phyloP scores from a whole-genome alignment of 2,888 invertebrate species.

The Dusona sp. region DNA sequence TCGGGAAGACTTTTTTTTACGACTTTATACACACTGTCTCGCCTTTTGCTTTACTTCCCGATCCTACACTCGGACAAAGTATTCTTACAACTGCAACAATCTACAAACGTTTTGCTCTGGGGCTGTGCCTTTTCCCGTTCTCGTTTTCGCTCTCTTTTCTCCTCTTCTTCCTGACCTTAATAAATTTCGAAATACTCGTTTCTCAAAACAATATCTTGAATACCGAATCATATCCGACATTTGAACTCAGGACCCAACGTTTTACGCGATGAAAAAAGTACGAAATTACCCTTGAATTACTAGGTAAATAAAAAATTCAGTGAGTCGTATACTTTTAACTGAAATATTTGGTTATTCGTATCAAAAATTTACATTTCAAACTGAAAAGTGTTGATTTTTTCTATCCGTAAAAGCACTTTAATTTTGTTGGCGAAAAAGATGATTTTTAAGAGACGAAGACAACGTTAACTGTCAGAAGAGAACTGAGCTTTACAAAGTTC shows the following conservation, averaged over 20 bases:
- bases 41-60: slow-evolving; percentile 52
- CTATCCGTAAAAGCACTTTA: too few species aligned
- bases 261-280: too few species aligned
- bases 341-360: too few species aligned
- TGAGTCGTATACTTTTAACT: too few species aligned
- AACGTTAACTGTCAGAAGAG: slow-evolving; percentile 47
- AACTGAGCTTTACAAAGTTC: slow-evolving; percentile 25
- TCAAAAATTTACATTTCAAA: not conserved
- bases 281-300: too few species aligned
- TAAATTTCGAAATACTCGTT: not conserved
- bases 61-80: slow-evolving; percentile 62
- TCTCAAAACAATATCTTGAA: not conserved
- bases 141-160: slow-evolving; percentile 6
- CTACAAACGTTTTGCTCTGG: slow-evolving; percentile 33
- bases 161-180: not conserved
- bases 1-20: slow-evolving; percentile 5
- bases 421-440: not conserved
- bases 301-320: too few species aligned
- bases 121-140: slow-evolving; percentile 14
- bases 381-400: slow-evolving; percentile 7
- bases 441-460: slow-evolving; percentile 51
- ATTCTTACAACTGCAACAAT: slow-evolving; percentile 52
- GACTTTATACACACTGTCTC: not conserved
- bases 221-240: not conserved
- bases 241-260: too few species aligned